Conservation (phyloP, 2,888 invertebrate species). For the Euzetes globulus region DNA sequence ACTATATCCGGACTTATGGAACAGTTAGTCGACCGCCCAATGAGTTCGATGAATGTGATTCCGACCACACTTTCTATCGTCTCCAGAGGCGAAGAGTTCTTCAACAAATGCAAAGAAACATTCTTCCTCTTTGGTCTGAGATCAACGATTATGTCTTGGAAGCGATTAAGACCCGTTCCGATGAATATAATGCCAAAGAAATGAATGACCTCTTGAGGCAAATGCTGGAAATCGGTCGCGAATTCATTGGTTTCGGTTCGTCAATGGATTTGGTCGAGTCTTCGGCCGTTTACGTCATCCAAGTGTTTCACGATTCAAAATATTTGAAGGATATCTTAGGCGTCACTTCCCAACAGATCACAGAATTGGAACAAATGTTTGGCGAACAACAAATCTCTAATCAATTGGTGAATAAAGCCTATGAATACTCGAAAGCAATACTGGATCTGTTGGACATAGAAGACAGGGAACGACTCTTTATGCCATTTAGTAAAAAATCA, state of each 20-base stretch:
- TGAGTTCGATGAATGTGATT: conserved; percentile 22
- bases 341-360: conserved; percentile 52
- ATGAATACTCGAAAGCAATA: not conserved
- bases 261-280: conserved; percentile 53
- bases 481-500: not conserved
- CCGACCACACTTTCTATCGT: conserved; percentile 5
- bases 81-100: not conserved
- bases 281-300: conserved; percentile 56
- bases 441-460: conserved; percentile 15
- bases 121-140: conserved; percentile 26
- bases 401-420: conserved; percentile 14
- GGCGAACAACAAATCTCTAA: conserved; percentile 46
- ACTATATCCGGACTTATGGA: not conserved
- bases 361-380: conserved; percentile 56
- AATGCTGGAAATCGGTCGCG: conserved; percentile 16
- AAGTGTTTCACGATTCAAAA: conserved; percentile 57
- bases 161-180: not conserved
- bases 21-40: conserved; percentile 13
- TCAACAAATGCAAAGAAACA: conserved; percentile 14
- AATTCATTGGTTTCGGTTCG: conserved; percentile 8
- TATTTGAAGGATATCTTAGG: conserved; percentile 50
- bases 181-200: conserved; percentile 3
- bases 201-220: conserved; percentile 11
- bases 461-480: conserved; percentile 30
- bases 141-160: not conserved